Base-by-base conservation (phyloP, 2,797 vertebrate species). In the Chelon labrosus region DNA sequence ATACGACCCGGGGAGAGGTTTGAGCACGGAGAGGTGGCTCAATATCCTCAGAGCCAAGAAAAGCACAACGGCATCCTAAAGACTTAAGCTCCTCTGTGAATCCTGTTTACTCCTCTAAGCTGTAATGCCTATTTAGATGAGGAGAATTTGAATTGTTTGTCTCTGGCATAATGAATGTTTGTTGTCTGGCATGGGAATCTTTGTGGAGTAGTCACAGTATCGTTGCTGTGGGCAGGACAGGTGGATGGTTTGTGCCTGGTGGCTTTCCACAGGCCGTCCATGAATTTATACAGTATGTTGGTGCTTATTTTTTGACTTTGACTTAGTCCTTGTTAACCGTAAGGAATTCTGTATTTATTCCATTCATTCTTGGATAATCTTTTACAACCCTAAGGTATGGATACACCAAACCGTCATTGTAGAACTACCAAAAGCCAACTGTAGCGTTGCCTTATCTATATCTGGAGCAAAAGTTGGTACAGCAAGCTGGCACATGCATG, bases 51-150 rank as follows among this genome's bases (percentile, higher is more conserved):
- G 75, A 86, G 77, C 83, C 68, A 65, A 61, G 82, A 69, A 77
- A 76, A 74, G 73, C 82, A 79, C 77, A 66, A 52, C 79, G 37
- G 82, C 72, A 62, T 87, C 80, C 67, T 73, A 76, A 79, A 83
- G 84, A 83, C 85, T 87, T 87, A 78, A 89, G 85, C 90, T 85
- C 84, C 86, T 79, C 71, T 51, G 80, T 79, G 84, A 67, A 71
- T 85, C 82, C 63, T 91, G 87, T 91, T 89, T 88, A 76, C 88
- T 79, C 84, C 78, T 77, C 86, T 78, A 65, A 91, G 85, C 89
- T 81, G 64, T 39, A 49, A 75, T 78, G 88, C 82, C 86, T 83
- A 74, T 88, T 90, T 70, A 84, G 75, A 89, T 59, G 79, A 80
- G 71, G 74, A 70, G 83, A 73, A 81, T 85, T 79, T 83, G 61